Conservation (phyloP, 2,888 invertebrate species). For the Aelia acuminata region DNA sequence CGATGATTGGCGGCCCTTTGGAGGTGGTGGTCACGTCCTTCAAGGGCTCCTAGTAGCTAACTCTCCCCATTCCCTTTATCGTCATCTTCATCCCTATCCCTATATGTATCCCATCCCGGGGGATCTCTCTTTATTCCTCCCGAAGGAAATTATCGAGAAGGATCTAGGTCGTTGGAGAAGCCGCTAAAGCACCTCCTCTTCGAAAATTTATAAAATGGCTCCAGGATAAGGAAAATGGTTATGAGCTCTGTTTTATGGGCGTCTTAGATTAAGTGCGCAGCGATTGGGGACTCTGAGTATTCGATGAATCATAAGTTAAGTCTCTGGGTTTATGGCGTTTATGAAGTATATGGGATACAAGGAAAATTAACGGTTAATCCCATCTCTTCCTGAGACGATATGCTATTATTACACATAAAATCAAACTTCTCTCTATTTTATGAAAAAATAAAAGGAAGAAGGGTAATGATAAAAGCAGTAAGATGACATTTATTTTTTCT, state of each 20-base stretch:
- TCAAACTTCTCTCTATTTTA: no score
- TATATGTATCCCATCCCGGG: neutral
- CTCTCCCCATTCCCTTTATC: slow-evolving; percentile 31
- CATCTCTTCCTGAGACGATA: no score
- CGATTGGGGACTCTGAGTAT: neutral
- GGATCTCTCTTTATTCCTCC: slow-evolving; percentile 19
- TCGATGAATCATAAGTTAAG: neutral
- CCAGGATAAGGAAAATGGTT: neutral
- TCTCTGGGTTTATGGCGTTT: neutral
- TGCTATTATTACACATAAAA: no score
- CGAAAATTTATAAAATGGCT: slow-evolving; percentile 23
- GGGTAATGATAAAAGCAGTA: no score
- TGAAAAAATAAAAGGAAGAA: no score
- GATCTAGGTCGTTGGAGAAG: neutral
- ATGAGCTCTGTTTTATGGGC: neutral
- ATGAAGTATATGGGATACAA: neutral
- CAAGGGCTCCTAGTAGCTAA: slow-evolving; percentile 12
- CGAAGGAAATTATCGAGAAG: slow-evolving; percentile 30
- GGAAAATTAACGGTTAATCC: no score
- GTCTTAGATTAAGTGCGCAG: neutral
- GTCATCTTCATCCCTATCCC: slow-evolving; percentile 16
- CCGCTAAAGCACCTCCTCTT: slow-evolving; percentile 31
- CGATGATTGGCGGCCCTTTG: slow-evolving; percentile 11
- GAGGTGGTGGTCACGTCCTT: slow-evolving; percentile 35
- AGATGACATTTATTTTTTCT: no score